Conservation (phyloP, 2,888 invertebrate genomes). For the Cataglyphis rosenhaueri region DNA sequence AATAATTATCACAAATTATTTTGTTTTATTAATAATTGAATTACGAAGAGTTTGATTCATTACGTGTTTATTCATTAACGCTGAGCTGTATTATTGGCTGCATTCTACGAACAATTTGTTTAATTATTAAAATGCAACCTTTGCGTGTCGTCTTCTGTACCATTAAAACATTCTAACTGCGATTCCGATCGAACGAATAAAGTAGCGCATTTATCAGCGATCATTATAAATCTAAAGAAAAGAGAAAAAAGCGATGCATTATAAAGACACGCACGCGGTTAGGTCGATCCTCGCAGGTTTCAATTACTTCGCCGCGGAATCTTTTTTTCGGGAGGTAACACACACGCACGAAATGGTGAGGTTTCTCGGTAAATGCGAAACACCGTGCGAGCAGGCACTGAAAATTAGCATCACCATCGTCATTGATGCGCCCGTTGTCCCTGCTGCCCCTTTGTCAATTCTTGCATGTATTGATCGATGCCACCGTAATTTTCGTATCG, state of each 20-base stretch:
- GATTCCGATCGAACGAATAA: conserved; percentile 38
- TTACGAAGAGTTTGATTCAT: conserved; percentile 14
- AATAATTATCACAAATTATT: conserved; percentile 27
- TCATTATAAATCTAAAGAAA: conserved; percentile 44
- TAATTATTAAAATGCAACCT: conserved; percentile 52
- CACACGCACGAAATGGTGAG: conserved; percentile 2
- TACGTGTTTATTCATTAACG: conserved; percentile 35
- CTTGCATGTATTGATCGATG: conserved; percentile 71
- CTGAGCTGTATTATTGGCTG: neutral
- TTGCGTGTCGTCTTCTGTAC: conserved; percentile 16
- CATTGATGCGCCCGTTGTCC: conserved; percentile 68
- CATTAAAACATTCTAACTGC: conserved; percentile 45
- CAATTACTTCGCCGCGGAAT: conserved; percentile 45
- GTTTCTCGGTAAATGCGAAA: conserved; percentile 32
- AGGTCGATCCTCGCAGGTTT: conserved; percentile 37
- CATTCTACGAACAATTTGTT: conserved; percentile 43
- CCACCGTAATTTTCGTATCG: conserved; percentile 75
- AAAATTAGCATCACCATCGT: conserved; percentile 52
- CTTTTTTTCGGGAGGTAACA: conserved; percentile 30
- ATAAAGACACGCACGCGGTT: conserved; percentile 43
- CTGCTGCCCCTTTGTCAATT: conserved; percentile 69
- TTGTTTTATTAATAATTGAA: conserved; percentile 15
- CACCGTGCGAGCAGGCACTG: conserved; percentile 40
- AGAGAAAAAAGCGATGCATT: conserved; percentile 13
- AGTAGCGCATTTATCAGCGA: conserved; percentile 33